Conservation (phyloP, 2,888 invertebrate species). For the Leistus spinibarbis region DNA sequence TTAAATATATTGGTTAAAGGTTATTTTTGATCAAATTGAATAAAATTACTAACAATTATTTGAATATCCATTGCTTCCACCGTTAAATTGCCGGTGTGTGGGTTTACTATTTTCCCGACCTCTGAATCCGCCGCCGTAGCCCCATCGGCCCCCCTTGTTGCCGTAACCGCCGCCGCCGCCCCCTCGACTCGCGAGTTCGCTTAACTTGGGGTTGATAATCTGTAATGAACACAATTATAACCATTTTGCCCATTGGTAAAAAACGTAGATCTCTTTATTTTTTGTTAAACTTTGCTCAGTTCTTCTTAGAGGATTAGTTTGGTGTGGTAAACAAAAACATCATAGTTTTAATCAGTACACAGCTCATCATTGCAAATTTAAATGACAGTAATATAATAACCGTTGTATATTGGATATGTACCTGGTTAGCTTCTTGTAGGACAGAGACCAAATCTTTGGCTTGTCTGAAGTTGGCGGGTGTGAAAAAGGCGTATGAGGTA, state of each 20-base stretch:
- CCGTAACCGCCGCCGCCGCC: conserved; percentile 65
- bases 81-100: conserved; percentile 47
- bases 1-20: no score
- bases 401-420: conserved; percentile 50
- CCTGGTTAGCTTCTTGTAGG: conserved; percentile 88
- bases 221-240: conserved; percentile 52
- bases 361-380: conserved; percentile 26
- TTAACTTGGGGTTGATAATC: conserved; percentile 85
- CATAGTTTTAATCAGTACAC: conserved; percentile 11
- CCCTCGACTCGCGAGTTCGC: conserved; percentile 74
- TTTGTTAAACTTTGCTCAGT: conserved; percentile 12
- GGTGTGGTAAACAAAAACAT: conserved; percentile 11
- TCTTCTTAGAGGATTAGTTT: conserved; percentile 23
- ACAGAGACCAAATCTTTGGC: conserved; percentile 89
- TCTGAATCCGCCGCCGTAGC: conserved; percentile 55
- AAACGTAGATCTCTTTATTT: not conserved
- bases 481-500: conserved; percentile 95
- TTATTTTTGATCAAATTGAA: not conserved
- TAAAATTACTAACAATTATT: conserved; percentile 26
- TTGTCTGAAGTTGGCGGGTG: conserved; percentile 84
- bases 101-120: conserved; percentile 52
- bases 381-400: not conserved
- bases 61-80: conserved; percentile 27
- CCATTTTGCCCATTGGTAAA: not conserved
- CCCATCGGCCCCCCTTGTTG: conserved; percentile 54